phyloP scores from a whole-genome alignment of 2,888 invertebrate species.

The Spodoptera picta region DNA sequence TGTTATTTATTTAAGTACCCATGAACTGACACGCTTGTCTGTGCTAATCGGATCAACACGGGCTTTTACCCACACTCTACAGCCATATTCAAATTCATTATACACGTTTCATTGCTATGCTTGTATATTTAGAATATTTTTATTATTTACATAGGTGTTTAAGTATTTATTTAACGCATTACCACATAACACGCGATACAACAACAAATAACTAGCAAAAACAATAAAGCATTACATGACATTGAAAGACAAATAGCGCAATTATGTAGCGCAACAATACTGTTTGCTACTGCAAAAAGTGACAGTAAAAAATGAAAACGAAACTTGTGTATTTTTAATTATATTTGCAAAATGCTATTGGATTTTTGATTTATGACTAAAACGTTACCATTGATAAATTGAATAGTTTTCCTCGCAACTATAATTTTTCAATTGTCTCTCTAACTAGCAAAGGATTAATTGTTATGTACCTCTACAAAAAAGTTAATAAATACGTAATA shows the following conservation, averaged over 20 bases:
- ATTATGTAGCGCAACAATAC: slow-evolving; percentile 53
- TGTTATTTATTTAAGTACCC: slow-evolving; percentile 1
- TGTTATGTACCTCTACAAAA: too few relatives aligned
- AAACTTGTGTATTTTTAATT: slow-evolving; percentile 40
- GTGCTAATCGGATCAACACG: slow-evolving; percentile 1
- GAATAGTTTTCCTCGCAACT: slow-evolving; percentile 28
- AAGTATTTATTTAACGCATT: slow-evolving; percentile 56
- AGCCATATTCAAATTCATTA: slow-evolving; percentile 3
- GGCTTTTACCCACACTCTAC: slow-evolving; percentile 1
- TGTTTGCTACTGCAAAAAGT: slow-evolving; percentile 45
- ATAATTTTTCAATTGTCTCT: slow-evolving; percentile 24
- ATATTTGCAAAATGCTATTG: slow-evolving; percentile 46
- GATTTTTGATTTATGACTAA: slow-evolving; percentile 38
- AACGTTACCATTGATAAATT: slow-evolving; percentile 43
- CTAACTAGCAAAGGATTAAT: background rate
- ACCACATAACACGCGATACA: slow-evolving; percentile 60
- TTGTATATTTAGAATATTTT: slow-evolving; percentile 23
- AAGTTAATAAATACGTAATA: too few relatives aligned
- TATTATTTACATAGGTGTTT: slow-evolving; percentile 45
- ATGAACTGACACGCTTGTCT: slow-evolving; percentile 4
- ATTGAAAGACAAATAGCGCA: slow-evolving; percentile 62
- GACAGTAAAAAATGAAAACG: slow-evolving; percentile 49
- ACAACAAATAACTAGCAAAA: slow-evolving; percentile 58
- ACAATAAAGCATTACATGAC: slow-evolving; percentile 58
- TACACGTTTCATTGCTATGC: slow-evolving; percentile 1